Percentiles rank a stretch among this genome's conserved stretches.
phyloP scores from a whole-genome alignment of 2,113 vertebrate genomes.

The Cyanoramphus novaezelandiae region DNA sequence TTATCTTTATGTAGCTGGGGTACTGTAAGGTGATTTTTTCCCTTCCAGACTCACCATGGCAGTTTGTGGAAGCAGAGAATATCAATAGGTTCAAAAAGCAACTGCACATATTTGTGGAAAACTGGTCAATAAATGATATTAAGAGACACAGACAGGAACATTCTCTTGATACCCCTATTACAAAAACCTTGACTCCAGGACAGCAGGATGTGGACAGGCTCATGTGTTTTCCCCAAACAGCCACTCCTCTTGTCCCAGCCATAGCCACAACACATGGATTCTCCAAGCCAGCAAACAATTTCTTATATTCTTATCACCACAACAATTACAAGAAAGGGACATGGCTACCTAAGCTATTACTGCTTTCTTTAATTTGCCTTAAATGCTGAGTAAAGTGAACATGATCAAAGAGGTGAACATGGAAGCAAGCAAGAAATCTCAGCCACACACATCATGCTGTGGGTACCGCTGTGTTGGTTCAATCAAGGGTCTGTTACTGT shows the following conservation, averaged over 20 bases:
- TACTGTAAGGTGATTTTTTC: not conserved
- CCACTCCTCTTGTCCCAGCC: fast-evolving
- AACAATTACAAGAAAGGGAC: not conserved
- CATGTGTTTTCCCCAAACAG: not conserved
- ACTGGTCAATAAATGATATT: not conserved
- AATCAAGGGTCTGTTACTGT: not conserved
- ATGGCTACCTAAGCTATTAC: not conserved
- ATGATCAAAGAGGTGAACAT: not conserved
- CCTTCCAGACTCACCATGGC: not conserved
- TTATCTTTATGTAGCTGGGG: not conserved
- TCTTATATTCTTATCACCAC: not conserved
- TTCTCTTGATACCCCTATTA: not conserved
- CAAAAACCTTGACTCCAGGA: not conserved
- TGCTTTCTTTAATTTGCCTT: not conserved
- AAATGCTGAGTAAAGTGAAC: not conserved
- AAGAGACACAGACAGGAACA: not conserved
- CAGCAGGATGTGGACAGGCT: not conserved
- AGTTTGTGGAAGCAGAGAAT: not conserved
- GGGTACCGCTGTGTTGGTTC: not conserved
- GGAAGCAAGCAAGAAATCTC: not conserved
- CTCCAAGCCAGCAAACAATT: not conserved
- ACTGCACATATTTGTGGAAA: not conserved
- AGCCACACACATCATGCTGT: fast-evolving
- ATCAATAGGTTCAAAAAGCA: not conserved
- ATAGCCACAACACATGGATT: fast-evolving